These are phyloP conservation scores for Aegithalos caudatus DNA, from an alignment of 2,113 vertebrate species.

Conservation along the genomic window DNA sequence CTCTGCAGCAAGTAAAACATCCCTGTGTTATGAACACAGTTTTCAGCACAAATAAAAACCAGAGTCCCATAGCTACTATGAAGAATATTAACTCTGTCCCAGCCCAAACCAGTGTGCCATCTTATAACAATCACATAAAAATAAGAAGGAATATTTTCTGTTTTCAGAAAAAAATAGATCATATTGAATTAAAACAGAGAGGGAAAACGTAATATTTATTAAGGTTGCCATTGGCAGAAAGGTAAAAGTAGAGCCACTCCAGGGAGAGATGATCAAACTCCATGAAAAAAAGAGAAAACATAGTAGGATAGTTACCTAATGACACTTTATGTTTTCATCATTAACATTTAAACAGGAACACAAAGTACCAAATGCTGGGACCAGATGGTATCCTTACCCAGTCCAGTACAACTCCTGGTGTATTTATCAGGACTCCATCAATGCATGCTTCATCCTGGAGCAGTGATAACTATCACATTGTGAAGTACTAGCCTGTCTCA, in stretches of 20 bases:
- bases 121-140: neutral
- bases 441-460: neutral
- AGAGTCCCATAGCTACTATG: fast-evolving
- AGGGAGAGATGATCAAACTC: neutral
- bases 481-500: neutral
- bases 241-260: neutral
- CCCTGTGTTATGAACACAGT: neutral
- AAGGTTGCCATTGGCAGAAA: neutral
- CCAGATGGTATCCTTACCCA: neutral
- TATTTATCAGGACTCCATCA: neutral
- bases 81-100: neutral
- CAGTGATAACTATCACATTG: neutral
- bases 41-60: neutral
- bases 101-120: neutral
- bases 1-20: neutral
- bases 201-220: neutral
- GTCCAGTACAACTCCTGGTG: neutral
- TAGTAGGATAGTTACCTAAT: neutral
- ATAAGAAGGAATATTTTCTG: neutral
- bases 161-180: neutral
- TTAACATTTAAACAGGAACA: neutral
- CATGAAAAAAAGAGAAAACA: neutral
- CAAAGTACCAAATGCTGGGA: neutral
- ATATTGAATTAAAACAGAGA: neutral
- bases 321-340: neutral